Percentiles rank a stretch among this genome's conserved stretches.
Evolutionary conservation across 1,140 invertebrate species (phyloP).

Genomic region (Drosophila jambulina): DNA sequence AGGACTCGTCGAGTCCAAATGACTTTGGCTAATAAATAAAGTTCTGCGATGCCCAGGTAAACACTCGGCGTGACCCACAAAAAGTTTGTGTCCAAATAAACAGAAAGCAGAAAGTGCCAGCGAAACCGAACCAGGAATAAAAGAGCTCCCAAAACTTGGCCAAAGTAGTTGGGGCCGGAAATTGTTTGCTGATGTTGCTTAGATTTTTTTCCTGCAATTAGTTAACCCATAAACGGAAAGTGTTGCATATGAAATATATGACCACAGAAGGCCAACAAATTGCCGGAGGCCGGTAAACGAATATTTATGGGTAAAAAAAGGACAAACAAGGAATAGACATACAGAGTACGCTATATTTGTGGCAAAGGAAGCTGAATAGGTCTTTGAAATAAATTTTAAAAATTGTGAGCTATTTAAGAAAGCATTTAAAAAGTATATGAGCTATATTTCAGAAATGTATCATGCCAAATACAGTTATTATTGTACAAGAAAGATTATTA

Average conservation of each 20-base stretch:
- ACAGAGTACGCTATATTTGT: background rate
- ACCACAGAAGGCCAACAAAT: slow-evolving; percentile 38
- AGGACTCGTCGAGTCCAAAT: slow-evolving; percentile 30
- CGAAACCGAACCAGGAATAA: slow-evolving; percentile 15
- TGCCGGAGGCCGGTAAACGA: slow-evolving; percentile 19
- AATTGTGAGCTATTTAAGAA: background rate
- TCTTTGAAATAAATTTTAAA: background rate
- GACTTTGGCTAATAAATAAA: slow-evolving; percentile 57
- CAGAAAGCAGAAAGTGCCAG: slow-evolving; percentile 18
- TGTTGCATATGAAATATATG: slow-evolving; percentile 49
- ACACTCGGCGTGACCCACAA: slow-evolving; percentile 49
- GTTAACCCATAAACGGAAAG: slow-evolving; percentile 47
- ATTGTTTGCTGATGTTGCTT: slow-evolving; percentile 40
- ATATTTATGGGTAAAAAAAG: slow-evolving; percentile 24
- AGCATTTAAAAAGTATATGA: too few species aligned
- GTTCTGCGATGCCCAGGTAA: slow-evolving; percentile 39
- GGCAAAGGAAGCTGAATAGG: background rate
- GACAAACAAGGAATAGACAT: background rate
- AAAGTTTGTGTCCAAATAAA: slow-evolving; percentile 45
- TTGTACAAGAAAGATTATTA: too few species aligned
- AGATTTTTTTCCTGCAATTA: slow-evolving; percentile 51
- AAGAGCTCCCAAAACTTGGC: slow-evolving; percentile 5
- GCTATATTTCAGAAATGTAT: too few species aligned
- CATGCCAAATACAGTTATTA: too few species aligned
- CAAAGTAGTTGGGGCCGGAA: slow-evolving; percentile 24